Evolutionary conservation across 2,113 vertebrate species (phyloP).

Genomic region (Eulacestoma nigropectus): DNA sequence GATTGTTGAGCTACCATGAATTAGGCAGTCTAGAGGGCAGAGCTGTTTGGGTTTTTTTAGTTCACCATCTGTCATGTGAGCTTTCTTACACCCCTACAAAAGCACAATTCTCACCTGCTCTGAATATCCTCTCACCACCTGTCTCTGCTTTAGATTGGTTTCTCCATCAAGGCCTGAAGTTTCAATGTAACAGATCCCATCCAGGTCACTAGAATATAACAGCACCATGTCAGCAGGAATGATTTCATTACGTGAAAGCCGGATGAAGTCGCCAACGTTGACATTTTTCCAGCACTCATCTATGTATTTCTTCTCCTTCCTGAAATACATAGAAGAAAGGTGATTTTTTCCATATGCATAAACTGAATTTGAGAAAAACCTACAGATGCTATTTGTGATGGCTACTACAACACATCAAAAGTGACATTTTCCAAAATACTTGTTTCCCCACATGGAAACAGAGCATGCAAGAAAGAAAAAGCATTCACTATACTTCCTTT

Average conservation of each 20-base stretch:
- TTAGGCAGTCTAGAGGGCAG: background rate
- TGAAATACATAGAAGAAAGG: slow-evolving; percentile 35
- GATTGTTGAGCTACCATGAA: background rate
- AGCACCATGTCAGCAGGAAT: slow-evolving; percentile 92
- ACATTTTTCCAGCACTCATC: slow-evolving; percentile 87
- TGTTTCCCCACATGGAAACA: background rate
- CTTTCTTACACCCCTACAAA: background rate
- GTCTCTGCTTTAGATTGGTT: slow-evolving; percentile 91
- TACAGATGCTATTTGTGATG: background rate
- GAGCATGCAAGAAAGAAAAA: background rate
- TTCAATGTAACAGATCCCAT: slow-evolving; percentile 90
- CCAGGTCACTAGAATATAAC: slow-evolving; percentile 86
- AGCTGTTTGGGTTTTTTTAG: background rate
- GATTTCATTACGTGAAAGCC: slow-evolving; percentile 86
- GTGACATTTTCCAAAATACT: background rate
- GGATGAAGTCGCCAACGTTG: slow-evolving; percentile 87
- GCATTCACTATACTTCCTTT: background rate
- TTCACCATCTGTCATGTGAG: background rate
- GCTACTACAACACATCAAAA: background rate
- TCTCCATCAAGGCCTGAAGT: slow-evolving; percentile 92
- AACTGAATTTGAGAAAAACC: background rate
- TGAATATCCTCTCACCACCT: slow-evolving; percentile 81
- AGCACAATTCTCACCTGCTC: slow-evolving; percentile 72
- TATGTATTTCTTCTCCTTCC: slow-evolving; percentile 78
- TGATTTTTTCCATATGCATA: background rate